Base-by-base conservation (phyloP, 2,113 vertebrate genomes). In the Mobula birostris region DNA sequence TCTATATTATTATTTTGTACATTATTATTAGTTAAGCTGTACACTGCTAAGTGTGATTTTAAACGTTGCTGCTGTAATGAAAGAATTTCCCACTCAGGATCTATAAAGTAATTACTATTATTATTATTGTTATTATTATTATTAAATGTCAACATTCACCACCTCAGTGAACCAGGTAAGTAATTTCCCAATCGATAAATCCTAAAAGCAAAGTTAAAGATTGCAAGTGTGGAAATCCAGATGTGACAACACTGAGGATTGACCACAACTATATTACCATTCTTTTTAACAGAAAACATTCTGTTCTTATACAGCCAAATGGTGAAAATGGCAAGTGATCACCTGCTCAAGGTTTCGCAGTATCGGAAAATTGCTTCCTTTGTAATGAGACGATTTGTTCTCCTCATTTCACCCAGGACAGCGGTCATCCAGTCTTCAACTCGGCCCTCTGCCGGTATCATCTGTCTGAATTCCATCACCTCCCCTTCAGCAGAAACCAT, bases 371-470 rank as follows among this genome's bases (percentile, higher is more conserved):
- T 97, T n/a, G 99, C 98, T 95, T 99, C 98, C 94, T 99, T 99
- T 68, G 98, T 99, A 94, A 99, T 97, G 12, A 97, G 97, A n/a
- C 97, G 96, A 95, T 99, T 99, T 0, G 98, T 98, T 93, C 96
- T 96, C 88, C 97, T 97, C 99, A 99, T 99, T 94, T 99, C 98
- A 0, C 94, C 94, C 40, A 99, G 95, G 7, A 99, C 97, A 0
- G 94, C 96, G 0, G 97, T 98, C 98, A 99, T 99, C 99, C 99
- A 99, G 0, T 98, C 98, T 95, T 99, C 99, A 95, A 99, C 98
- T 0, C 97, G 97, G 12, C 99, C 98, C 82, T 98, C 97, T 0
- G 98, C 97, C 63, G 96, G 94, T 8, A 99, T 58, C 2, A 96
- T 90, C 95, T 96, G 97, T 36, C 94, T 96, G 95, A 99, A 97